phyloP scores from a whole-genome alignment of 2,888 invertebrate genomes.

The Trichogramma dendrolimi region DNA sequence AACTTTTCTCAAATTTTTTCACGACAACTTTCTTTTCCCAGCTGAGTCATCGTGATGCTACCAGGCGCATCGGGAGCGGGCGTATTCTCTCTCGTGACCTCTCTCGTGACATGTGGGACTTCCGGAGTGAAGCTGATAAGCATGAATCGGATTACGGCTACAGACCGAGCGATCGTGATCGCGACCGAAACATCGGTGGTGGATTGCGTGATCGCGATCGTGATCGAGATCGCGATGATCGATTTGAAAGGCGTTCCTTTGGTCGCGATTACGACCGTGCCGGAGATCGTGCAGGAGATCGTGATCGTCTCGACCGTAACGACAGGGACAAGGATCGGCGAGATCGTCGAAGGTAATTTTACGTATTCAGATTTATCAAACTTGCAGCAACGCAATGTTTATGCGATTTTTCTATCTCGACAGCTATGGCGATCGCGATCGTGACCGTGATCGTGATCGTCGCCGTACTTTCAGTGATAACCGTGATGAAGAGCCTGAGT shows the following conservation, averaged over 20 bases:
- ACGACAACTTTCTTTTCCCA: constrained; percentile 20
- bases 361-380: too few species aligned
- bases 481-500: constrained; percentile 80
- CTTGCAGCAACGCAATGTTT: not conserved
- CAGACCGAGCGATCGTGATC: constrained; percentile 41
- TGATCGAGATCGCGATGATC: constrained; percentile 52
- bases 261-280: constrained; percentile 54
- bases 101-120: constrained; percentile 64
- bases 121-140: constrained; percentile 48
- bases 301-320: constrained; percentile 47
- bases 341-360: constrained; percentile 32
- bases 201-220: constrained; percentile 44
- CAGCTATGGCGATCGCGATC: constrained; percentile 43
- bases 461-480: constrained; percentile 54
- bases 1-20: not conserved
- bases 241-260: constrained; percentile 54
- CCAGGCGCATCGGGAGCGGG: constrained; percentile 78
- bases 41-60: constrained; percentile 50
- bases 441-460: constrained; percentile 38
- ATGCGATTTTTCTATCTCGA: constrained; percentile 41
- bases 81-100: constrained; percentile 71
- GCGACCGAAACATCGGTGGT: constrained; percentile 42
- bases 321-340: constrained; percentile 53
- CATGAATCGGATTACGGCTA: constrained; percentile 47
- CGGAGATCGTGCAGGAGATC: constrained; percentile 47